Base-by-base conservation (phyloP, 2,888 invertebrate species). In the Romanomermis culicivorax region DNA sequence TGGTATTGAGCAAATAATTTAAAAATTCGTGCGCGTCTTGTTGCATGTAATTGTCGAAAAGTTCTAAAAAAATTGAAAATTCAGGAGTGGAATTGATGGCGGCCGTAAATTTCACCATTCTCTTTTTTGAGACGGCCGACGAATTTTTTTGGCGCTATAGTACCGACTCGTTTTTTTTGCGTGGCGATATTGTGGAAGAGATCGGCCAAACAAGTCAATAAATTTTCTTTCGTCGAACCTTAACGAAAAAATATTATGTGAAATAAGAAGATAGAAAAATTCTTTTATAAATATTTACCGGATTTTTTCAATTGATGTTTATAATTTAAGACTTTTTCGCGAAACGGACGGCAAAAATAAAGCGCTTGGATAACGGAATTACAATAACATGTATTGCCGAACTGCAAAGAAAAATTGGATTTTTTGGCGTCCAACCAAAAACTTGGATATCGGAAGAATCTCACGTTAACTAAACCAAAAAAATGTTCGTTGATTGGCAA, bases 21-120 rank as follows among this genome's bases (percentile, higher is more conserved):
- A 99, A 78, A 76, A 99, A 99, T 71, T 99, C 97, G 71, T 99
- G 97, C 51, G 97, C 97, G 80, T 99, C 97, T 75, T 97, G 97
- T 72, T 97, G 95, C 85, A 93, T 88, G 69, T 93, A 97, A 73
- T 99, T 99, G 74, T 99, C 95, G 76, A 97, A 97, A 69, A 91
- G 83, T 75, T 91, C 93, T 88, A 78, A 56, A 71, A 69, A 4
- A 42, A 26, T n/a, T n/a, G n/a, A n/a, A n/a, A n/a, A n/a, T n/a
- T 11, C 7, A 36, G 17, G 36, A 36, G 17, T 17, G 7, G 36
- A 11, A 36, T 7, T 36, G 36, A 36, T 17, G 7, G 17, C 36
- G 17, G 36, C 17, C 17, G n/a, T 51, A 20, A 26, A 23, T 29
- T 64, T 65, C 65, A 85, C 87, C 88, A 78, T 97, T 97, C 76